phyloP scores from a whole-genome alignment of 1,140 invertebrate genomes.

The Drosophila nannoptera region DNA sequence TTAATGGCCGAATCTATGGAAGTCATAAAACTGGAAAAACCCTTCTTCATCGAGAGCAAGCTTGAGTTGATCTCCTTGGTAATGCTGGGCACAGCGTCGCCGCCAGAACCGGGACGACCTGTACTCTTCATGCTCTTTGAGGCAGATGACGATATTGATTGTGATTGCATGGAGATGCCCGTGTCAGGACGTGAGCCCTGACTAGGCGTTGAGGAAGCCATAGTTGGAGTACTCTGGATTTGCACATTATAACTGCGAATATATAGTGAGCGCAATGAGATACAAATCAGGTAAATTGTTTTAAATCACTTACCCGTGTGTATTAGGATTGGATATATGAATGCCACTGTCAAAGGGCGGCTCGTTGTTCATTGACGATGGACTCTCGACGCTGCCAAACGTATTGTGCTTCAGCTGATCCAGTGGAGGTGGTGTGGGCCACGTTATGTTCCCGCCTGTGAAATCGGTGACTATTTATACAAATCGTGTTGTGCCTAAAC shows the following conservation, averaged over 20 bases:
- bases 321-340: slow-evolving; percentile 77
- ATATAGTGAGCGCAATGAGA: background rate
- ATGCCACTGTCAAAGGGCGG: slow-evolving; percentile 67
- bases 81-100: slow-evolving; percentile 65
- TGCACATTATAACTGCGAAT: slow-evolving; percentile 72
- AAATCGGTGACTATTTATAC: slow-evolving; percentile 11
- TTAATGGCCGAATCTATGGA: slow-evolving; percentile 89
- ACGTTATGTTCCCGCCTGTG: slow-evolving; percentile 73
- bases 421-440: slow-evolving; percentile 73
- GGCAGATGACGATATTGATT: slow-evolving; percentile 62
- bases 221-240: slow-evolving; percentile 74
- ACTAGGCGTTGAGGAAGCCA: slow-evolving; percentile 72
- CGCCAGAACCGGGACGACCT: slow-evolving; percentile 30
- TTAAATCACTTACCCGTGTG: slow-evolving; percentile 64
- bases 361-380: slow-evolving; percentile 76
- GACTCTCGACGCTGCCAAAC: slow-evolving; percentile 76
- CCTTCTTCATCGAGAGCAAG: slow-evolving; percentile 88
- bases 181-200: slow-evolving; percentile 78
- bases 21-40: slow-evolving; percentile 88
- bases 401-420: slow-evolving; percentile 76
- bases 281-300: background rate
- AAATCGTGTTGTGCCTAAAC: background rate
- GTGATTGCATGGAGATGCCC: slow-evolving; percentile 75
- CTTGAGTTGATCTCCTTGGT: slow-evolving; percentile 80
- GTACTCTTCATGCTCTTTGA: slow-evolving; percentile 71